These are phyloP conservation scores for Vultur gryphus DNA, from an alignment of 2,797 vertebrate species.

Conservation along the genomic window DNA sequence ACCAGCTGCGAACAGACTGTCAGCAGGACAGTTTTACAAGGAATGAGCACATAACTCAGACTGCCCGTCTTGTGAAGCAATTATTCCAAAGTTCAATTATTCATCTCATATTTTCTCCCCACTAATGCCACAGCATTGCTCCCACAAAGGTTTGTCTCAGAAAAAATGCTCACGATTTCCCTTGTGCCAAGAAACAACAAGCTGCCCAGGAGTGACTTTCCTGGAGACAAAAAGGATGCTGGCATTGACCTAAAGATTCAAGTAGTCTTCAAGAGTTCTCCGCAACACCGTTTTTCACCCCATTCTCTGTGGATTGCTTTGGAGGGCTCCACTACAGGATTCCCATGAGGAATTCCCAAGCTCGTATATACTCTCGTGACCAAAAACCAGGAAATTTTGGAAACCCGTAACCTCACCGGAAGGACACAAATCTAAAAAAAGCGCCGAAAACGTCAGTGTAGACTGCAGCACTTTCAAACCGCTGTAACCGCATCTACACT, in stretches of 20 bases:
- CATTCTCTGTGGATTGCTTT: neutral
- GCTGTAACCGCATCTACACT: neutral
- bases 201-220: neutral
- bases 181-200: neutral
- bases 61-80: neutral
- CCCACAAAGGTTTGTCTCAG: neutral
- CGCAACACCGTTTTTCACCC: neutral
- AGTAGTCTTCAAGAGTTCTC: neutral
- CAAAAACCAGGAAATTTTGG: neutral
- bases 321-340: neutral
- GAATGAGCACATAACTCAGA: neutral
- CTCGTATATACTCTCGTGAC: neutral
- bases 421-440: neutral
- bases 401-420: neutral
- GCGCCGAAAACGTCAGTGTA: neutral
- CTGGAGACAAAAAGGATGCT: neutral
- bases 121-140: neutral
- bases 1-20: neutral
- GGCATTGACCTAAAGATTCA: neutral
- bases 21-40: neutral
- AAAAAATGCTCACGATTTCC: neutral
- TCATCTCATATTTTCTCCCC: neutral
- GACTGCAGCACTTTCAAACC: neutral
- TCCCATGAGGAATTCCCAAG: neutral
- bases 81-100: neutral